These are phyloP conservation scores for Acronicta alni DNA, from an alignment of 2,888 invertebrate genomes.

Conservation along the genomic window DNA sequence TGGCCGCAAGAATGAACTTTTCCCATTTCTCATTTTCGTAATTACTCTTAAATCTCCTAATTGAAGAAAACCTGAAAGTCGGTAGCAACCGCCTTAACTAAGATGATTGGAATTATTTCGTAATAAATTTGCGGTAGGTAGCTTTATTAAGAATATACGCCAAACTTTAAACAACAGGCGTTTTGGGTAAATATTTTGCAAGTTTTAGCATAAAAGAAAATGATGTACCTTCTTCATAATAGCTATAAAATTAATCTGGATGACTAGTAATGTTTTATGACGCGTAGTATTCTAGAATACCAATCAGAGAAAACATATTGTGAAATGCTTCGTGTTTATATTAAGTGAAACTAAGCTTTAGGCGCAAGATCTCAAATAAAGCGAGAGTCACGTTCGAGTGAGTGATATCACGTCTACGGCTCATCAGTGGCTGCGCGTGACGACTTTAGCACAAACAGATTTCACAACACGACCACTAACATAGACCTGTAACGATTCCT, in stretches of 20 bases:
- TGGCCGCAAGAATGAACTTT: slow-evolving; percentile 79
- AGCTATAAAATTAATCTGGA: slow-evolving; percentile 39
- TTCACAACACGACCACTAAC: slow-evolving; percentile 79
- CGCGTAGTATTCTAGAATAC: slow-evolving; percentile 22
- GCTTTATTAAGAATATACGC: slow-evolving; percentile 28
- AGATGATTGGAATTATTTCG: slow-evolving; percentile 47
- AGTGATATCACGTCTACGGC: slow-evolving; percentile 88
- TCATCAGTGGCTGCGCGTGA: slow-evolving; percentile 88
- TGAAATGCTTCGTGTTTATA: slow-evolving; percentile 35
- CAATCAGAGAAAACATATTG: slow-evolving; percentile 32
- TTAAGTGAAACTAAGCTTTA: slow-evolving; percentile 66
- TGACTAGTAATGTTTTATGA: slow-evolving; percentile 35
- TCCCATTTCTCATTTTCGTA: slow-evolving; percentile 84
- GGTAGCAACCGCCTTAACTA: slow-evolving; percentile 46
- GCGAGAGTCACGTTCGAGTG: slow-evolving; percentile 85
- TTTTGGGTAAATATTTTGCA: slow-evolving; percentile 25
- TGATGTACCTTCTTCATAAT: slow-evolving; percentile 17
- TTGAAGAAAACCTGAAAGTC: slow-evolving; percentile 71
- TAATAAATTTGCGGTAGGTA: slow-evolving; percentile 39
- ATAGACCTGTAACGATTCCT: slow-evolving; percentile 64
- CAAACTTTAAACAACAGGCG: slow-evolving; percentile 31
- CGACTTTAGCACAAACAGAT: slow-evolving; percentile 88
- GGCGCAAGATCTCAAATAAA: slow-evolving; percentile 80
- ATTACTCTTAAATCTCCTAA: slow-evolving; percentile 80
- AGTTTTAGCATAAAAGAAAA: slow-evolving; percentile 17